Percentiles rank a stretch among this genome's conserved stretches.
Evolutionary conservation across 2,888 invertebrate genomes (phyloP).

Genomic region (Bhutanitis thaidina): DNA sequence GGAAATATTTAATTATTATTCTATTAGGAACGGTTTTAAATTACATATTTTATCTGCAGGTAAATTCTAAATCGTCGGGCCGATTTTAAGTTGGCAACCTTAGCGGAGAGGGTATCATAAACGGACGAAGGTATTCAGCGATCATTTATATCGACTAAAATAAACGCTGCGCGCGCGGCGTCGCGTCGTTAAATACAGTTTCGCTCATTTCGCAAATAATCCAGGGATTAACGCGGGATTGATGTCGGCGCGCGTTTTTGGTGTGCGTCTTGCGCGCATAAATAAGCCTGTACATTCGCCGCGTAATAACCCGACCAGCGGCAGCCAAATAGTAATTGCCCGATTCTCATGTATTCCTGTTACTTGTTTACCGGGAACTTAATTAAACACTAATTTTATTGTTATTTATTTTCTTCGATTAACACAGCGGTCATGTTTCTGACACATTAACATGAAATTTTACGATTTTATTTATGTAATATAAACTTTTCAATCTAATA

Average conservation of each 20-base stretch:
- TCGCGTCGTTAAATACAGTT: slow-evolving; percentile 60
- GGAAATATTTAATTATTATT: too few species aligned
- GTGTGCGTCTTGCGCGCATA: slow-evolving; percentile 50
- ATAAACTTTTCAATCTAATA: too few species aligned
- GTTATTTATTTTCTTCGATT: too few species aligned
- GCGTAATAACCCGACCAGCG: slow-evolving; percentile 28
- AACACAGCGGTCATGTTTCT: too few species aligned
- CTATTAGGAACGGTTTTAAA: too few species aligned
- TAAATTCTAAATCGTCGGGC: not conserved
- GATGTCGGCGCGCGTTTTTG: slow-evolving; percentile 54
- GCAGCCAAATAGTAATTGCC: slow-evolving; percentile 47
- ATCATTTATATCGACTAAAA: slow-evolving; percentile 53
- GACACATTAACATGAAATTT: too few species aligned
- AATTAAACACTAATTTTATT: slow-evolving; percentile 10
- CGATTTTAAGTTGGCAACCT: slow-evolving; percentile 10
- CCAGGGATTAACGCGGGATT: slow-evolving; percentile 59
- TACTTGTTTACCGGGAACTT: slow-evolving; percentile 38
- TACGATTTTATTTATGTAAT: too few species aligned
- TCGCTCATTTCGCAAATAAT: slow-evolving; percentile 59
- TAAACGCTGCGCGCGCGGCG: slow-evolving; percentile 40
- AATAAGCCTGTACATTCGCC: slow-evolving; percentile 50
- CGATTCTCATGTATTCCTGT: slow-evolving; percentile 45
- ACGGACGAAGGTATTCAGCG: slow-evolving; percentile 43
- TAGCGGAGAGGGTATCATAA: slow-evolving; percentile 51
- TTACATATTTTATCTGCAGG: not conserved